Conservation (phyloP, 2,888 invertebrate genomes). For the Leptinotarsa juncta region DNA sequence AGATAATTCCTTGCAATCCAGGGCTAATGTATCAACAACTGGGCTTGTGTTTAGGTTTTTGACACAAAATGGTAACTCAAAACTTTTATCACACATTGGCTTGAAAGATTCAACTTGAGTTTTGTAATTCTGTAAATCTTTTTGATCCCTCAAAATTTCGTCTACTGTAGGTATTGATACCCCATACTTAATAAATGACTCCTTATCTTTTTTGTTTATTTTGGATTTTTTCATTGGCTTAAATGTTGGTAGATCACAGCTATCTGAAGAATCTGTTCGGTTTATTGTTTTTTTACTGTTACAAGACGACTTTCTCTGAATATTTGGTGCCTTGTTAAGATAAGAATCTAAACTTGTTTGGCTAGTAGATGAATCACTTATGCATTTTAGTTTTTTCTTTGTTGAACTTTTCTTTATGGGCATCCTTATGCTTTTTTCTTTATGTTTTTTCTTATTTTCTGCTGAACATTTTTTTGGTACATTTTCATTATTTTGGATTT, state of each 20-base stretch:
- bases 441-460: neutral
- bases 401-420: too few relatives aligned
- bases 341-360: slow-evolving; percentile 23
- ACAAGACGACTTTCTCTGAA: slow-evolving; percentile 6
- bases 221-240: slow-evolving; percentile 27
- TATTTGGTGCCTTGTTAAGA: slow-evolving; percentile 1
- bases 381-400: neutral
- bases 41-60: slow-evolving; percentile 20
- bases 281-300: slow-evolving; percentile 18
- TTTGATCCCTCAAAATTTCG: slow-evolving; percentile 47
- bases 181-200: slow-evolving; percentile 51
- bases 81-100: slow-evolving; percentile 38
- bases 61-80: slow-evolving; percentile 35
- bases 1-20: slow-evolving; percentile 52
- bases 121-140: slow-evolving; percentile 44
- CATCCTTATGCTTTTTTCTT: neutral
- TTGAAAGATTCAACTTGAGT: slow-evolving; percentile 40
- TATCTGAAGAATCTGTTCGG: slow-evolving; percentile 40
- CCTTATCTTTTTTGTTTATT: slow-evolving; percentile 36
- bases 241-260: slow-evolving; percentile 43
- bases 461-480: too few relatives aligned
- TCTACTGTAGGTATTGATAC: slow-evolving; percentile 49
- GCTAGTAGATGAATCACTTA: neutral
- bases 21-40: slow-evolving; percentile 13
- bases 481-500: neutral